Conservation (phyloP, 2,113 vertebrate species). For the Percopsis transmontana region DNA sequence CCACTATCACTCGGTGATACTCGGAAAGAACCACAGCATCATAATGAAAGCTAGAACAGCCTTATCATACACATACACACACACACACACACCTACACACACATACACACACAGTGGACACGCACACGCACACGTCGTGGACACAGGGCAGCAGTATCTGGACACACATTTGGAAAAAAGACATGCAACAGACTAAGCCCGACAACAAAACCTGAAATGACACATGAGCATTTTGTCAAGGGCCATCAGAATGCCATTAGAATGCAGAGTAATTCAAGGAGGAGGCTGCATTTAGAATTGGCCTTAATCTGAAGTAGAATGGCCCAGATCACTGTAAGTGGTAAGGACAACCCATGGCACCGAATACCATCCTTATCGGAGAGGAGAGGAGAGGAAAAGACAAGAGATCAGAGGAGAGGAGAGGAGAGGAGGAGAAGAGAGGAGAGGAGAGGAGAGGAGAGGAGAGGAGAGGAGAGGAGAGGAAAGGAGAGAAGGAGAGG, state of each 20-base stretch:
- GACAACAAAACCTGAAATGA: too few species aligned
- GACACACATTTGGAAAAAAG: background rate
- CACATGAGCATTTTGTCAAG: background rate
- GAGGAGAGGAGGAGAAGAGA: slow-evolving; percentile 1
- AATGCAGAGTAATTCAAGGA: slow-evolving; percentile 36
- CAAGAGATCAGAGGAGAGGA: background rate
- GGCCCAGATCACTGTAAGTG: slow-evolving; percentile 17
- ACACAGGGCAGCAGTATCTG: too few species aligned
- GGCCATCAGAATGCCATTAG: slow-evolving; percentile 26
- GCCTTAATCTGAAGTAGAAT: slow-evolving; percentile 48
- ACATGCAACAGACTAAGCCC: background rate
- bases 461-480: background rate
- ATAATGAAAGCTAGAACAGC: slow-evolving; percentile 29
- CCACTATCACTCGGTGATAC: slow-evolving; percentile 52
- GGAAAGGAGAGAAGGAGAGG: background rate
- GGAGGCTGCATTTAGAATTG: slow-evolving; percentile 45
- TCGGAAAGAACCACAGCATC: slow-evolving; percentile 53
- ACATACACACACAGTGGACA: background rate
- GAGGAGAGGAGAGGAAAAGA: background rate
- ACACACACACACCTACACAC: background rate
- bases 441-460: background rate
- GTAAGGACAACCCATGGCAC: background rate
- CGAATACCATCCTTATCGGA: background rate
- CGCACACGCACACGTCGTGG: slow-evolving; percentile 12
- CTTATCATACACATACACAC: background rate